Evolutionary conservation across 2,797 vertebrate genomes (phyloP).

Genomic region (Paramormyrops hopkinsi): DNA sequence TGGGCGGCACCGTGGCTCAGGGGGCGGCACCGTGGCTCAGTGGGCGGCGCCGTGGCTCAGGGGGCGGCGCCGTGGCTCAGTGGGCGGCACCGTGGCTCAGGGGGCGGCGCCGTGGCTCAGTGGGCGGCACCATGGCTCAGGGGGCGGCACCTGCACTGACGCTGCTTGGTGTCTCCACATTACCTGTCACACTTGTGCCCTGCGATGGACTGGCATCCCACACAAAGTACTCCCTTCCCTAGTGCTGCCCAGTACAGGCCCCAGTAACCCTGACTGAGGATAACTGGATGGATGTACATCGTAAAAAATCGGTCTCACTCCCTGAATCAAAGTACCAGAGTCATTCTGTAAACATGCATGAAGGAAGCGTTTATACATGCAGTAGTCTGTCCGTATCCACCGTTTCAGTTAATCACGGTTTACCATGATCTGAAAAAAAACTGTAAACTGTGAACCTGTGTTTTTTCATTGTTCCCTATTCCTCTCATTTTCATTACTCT

Average conservation of each 20-base stretch:
- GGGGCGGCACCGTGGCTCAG: not conserved
- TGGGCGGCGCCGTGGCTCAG: not conserved
- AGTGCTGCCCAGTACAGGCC: not conserved
- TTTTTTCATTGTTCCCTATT: not conserved
- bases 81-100: too few relatives aligned
- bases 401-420: not conserved
- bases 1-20: too few relatives aligned
- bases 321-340: not conserved
- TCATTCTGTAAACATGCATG: not conserved
- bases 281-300: not conserved
- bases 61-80: too few relatives aligned
- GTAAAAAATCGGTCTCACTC: not conserved
- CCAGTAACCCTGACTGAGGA: not conserved
- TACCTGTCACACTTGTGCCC: not conserved
- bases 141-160: not conserved
- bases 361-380: not conserved
- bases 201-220: not conserved
- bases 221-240: not conserved
- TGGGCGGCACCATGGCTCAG: not conserved
- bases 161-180: not conserved
- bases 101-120: not conserved
- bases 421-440: not conserved
- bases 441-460: not conserved
- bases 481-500: not conserved
- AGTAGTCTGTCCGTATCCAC: not conserved